phyloP scores from a whole-genome alignment of 2,888 invertebrate species.

The Ellobium chinense region DNA sequence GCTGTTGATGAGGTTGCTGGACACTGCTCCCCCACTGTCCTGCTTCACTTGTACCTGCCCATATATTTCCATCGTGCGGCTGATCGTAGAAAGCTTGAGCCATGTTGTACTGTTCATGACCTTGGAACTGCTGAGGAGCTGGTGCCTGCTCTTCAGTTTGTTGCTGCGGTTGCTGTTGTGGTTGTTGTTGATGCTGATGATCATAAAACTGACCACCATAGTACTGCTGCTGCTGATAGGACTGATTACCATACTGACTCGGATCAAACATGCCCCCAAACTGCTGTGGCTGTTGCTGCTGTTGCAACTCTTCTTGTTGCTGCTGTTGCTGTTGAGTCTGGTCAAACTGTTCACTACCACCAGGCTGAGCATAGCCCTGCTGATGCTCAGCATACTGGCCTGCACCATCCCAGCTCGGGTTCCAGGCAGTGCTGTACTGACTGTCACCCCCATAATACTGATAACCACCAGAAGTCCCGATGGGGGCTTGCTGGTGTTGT shows the following conservation, averaged over 20 bases:
- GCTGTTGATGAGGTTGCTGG: neutral
- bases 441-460: conserved; percentile 8
- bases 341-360: neutral
- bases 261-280: neutral
- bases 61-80: conserved; percentile 14
- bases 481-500: neutral
- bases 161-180: neutral
- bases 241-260: neutral
- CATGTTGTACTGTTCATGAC: conserved; percentile 23
- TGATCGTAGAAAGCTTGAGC: conserved; percentile 26
- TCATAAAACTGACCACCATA: conserved; percentile 9
- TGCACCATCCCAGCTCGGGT: conserved; percentile 1
- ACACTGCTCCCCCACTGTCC: neutral
- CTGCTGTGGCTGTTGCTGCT: neutral
- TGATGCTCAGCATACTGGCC: conserved; percentile 12
- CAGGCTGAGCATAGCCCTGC: neutral
- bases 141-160: neutral
- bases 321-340: conserved; percentile 6
- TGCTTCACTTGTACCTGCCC: neutral
- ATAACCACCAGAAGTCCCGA: neutral
- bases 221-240: neutral
- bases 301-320: conserved; percentile 15
- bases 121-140: conserved; percentile 1
- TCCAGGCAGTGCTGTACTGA: conserved; percentile 29
- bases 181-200: conserved; percentile 15